These are phyloP conservation scores for Ganaspis sp. DNA, from an alignment of 1,140 invertebrate species.

Conservation along the genomic window DNA sequence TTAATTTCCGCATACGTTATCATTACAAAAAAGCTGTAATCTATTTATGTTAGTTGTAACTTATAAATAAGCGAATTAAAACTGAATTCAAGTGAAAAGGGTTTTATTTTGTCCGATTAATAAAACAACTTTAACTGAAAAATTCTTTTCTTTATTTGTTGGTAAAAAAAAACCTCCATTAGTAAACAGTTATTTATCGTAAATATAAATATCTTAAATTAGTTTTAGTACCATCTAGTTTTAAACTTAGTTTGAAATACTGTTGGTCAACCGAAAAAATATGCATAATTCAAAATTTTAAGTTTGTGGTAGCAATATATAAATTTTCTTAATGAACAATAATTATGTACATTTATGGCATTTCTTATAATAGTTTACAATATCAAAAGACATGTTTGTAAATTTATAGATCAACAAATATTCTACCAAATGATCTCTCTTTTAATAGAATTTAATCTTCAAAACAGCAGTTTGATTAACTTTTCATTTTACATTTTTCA, in stretches of 20 bases:
- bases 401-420: background rate
- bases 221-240: background rate
- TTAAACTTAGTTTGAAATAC: background rate
- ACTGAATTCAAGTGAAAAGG: slow-evolving; percentile 47
- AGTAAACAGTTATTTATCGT: background rate
- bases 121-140: background rate
- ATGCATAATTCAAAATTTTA: slow-evolving; percentile 1
- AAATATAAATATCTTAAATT: slow-evolving; percentile 5
- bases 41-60: slow-evolving; percentile 62
- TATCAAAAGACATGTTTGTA: too few species aligned
- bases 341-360: slow-evolving; percentile 7
- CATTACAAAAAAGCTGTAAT: slow-evolving; percentile 54
- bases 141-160: background rate
- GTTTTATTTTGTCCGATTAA: background rate
- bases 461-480: too few species aligned
- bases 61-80: slow-evolving; percentile 62
- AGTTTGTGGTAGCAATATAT: background rate
- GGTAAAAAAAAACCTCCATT: background rate
- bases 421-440: too few species aligned
- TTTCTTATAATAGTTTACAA: background rate
- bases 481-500: too few species aligned
- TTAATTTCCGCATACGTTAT: slow-evolving; percentile 52
- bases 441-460: too few species aligned
- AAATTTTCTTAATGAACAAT: background rate
- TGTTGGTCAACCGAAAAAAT: slow-evolving; percentile 2